phyloP scores from a whole-genome alignment of 2,113 vertebrate genomes.

The Connochaetes taurinus region DNA sequence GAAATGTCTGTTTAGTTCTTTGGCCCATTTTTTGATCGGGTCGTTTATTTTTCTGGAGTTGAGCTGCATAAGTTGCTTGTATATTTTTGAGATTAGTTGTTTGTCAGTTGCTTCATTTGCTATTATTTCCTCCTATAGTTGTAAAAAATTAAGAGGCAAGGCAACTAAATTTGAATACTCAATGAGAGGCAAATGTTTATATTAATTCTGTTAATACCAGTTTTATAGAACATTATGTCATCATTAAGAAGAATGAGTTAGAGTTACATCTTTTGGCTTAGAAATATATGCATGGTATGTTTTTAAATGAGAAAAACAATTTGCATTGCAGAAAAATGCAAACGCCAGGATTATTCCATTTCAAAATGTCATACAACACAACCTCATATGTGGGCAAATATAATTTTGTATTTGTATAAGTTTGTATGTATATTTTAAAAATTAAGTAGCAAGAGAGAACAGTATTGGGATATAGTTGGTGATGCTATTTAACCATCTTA shows the following conservation, averaged over 20 bases:
- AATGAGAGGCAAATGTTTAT: background rate
- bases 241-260: background rate
- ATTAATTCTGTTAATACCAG: background rate
- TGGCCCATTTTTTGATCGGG: too few species aligned
- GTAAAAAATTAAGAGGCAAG: background rate
- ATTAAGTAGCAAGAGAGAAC: background rate
- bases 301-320: constrained; percentile 22
- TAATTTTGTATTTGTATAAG: background rate
- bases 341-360: background rate
- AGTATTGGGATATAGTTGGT: background rate
- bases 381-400: too few species aligned
- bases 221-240: background rate
- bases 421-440: background rate
- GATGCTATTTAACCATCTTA: too few species aligned
- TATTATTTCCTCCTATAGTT: background rate
- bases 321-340: background rate
- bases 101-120: too few species aligned
- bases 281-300: background rate
- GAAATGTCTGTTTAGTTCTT: too few species aligned
- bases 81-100: too few species aligned
- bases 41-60: too few species aligned
- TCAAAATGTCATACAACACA: background rate
- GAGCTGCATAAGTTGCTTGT: too few species aligned
- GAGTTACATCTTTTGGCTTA: background rate
- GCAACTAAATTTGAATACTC: background rate